Evolutionary conservation across 2,888 invertebrate genomes (phyloP), one percentile per base, ranked within the genome.

Genomic region (Athalia circularis): DNA sequence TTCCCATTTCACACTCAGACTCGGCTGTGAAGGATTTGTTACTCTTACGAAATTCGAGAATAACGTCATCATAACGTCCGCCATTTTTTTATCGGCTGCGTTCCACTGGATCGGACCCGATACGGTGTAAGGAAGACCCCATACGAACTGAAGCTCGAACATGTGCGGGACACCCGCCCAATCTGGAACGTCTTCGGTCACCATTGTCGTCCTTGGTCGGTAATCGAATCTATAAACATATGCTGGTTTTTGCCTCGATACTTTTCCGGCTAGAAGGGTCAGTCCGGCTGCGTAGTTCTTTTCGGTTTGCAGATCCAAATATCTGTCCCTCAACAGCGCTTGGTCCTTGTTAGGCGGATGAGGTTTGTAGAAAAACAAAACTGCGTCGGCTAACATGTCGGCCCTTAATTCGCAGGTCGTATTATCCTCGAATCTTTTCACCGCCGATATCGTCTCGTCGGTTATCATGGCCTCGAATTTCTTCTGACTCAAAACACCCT

Each of bases 81-180:
- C 92, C 84, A 95, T 94, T 85, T 94, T 94, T 87, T 95, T 96
- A 88, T 96, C 96, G 76, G 94, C 92, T 76, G 92, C 92, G 85
- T 95, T 95, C 96, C 96, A 96, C 85, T 93, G 94, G 3, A 87
- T 84, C 5, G 83, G 79, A 15, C 85, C 82, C n/a, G 81, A 79
- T 74, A 92, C 91, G 81, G 93, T 92, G 88, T 95, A 94, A 0
- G 96, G 96, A 85, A 96, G 92, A 0, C 96, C 96, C 93, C 96
- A 96, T 5, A 95, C 93, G 87, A 95, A 96, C 70, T 96, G 94
- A 81, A 96, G 92, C 88, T 96, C 96, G 83, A 94, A 96, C 88
- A 95, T 94, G 87, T 96, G 96, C 0, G 96, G 96, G 0, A 96
- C 96, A 15, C 94, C 93, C 0, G 95, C 93, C 96, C 96, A 96